A percentile compares a stretch with the other conserved stretches of the same genome.
Conservation (phyloP, 1,140 invertebrate genomes). For the Rhagoletis pomonella region DNA sequence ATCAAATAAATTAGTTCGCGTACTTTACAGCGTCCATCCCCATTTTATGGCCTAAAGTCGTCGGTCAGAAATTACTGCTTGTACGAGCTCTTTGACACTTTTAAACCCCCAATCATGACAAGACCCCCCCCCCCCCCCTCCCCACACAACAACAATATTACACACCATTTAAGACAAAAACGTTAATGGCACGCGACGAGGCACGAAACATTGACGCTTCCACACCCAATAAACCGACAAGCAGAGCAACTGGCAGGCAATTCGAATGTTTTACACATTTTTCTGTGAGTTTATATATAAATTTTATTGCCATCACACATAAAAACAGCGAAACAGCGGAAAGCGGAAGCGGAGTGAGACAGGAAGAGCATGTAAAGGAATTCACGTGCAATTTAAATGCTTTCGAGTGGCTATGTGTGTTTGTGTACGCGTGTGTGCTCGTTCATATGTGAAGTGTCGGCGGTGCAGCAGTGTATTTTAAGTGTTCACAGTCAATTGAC, state of each 20-base stretch:
- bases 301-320: background rate
- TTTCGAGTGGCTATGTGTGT: background rate
- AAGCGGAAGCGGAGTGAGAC: background rate
- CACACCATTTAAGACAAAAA: background rate
- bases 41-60: too few species aligned
- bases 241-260: background rate
- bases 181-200: background rate
- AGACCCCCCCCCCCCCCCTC: background rate
- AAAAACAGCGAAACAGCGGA: background rate
- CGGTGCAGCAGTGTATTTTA: background rate
- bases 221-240: background rate
- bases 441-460: background rate
- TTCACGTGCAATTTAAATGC: background rate
- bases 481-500: slow-evolving; percentile 45
- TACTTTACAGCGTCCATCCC: too few species aligned
- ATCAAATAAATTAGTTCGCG: too few species aligned
- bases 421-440: background rate
- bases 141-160: background rate
- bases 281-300: background rate
- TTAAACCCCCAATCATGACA: too few species aligned
- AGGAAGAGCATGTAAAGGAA: background rate
- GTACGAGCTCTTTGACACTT: too few species aligned
- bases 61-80: too few species aligned
- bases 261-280: background rate
- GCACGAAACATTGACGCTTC: background rate